Conservation (phyloP, 92 coral and sea anemone genomes). For the Muricea muricata region DNA sequence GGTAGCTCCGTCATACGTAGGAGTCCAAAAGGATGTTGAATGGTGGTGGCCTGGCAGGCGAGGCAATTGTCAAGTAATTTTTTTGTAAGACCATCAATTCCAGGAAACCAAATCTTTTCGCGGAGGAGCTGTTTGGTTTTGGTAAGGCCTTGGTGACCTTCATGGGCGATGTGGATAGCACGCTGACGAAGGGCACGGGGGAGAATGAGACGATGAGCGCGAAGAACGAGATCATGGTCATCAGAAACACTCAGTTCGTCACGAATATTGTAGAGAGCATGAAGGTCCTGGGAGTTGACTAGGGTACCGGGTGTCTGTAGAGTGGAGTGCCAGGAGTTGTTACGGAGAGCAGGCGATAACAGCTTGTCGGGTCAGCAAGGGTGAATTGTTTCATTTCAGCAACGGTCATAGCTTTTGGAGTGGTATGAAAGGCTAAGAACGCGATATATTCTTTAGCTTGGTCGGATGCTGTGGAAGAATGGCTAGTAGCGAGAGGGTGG, state of each 20-base stretch:
- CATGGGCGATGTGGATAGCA: slow-evolving; percentile 63
- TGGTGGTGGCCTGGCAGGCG: slow-evolving; percentile 41
- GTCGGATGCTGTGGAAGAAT: background rate
- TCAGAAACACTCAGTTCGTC: slow-evolving; percentile 51
- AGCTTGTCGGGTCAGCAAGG: slow-evolving; percentile 17
- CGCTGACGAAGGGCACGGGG: slow-evolving; percentile 37
- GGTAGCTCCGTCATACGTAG: slow-evolving; percentile 44
- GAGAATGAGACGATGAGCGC: slow-evolving; percentile 44
- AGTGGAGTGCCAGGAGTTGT: background rate
- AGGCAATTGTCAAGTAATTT: slow-evolving; percentile 35
- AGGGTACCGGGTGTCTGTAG: background rate
- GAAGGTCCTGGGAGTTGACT: background rate
- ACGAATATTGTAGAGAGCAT: slow-evolving; percentile 23
- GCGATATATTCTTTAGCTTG: background rate
- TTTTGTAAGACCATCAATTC: slow-evolving; percentile 43
- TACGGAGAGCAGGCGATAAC: background rate
- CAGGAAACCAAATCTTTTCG: slow-evolving; percentile 66
- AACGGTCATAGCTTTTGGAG: background rate
- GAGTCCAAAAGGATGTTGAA: slow-evolving; percentile 21
- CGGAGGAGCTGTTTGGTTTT: slow-evolving; percentile 60
- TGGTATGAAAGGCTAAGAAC: background rate
- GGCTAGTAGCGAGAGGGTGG: background rate
- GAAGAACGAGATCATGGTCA: slow-evolving; percentile 34
- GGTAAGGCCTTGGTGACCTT: slow-evolving; percentile 69
- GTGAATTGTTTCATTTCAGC: background rate